These are phyloP conservation scores for Hirtodrosophila histrioides DNA, from an alignment of 2,888 invertebrate species.

Conservation along the genomic window DNA sequence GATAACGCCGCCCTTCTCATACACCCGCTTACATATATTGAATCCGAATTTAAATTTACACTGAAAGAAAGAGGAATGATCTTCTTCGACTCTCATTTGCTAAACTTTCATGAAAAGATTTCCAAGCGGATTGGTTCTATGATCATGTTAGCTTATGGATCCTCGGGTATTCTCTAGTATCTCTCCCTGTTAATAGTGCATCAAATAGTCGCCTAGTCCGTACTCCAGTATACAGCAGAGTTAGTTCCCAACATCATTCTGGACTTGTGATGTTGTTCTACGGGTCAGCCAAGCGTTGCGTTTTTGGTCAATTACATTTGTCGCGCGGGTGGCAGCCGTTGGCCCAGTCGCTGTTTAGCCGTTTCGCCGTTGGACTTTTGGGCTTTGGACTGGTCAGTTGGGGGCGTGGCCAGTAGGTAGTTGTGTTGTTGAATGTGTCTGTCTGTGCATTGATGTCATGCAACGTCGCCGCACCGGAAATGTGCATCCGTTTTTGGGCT, in stretches of 20 bases:
- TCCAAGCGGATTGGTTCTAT: no score
- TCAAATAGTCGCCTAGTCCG: conserved; percentile 6
- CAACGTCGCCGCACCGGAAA: conserved; percentile 63
- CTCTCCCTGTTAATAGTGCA: conserved; percentile 2
- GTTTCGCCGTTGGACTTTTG: conserved; percentile 31
- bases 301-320: conserved; percentile 78
- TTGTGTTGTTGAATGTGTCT: conserved; percentile 4
- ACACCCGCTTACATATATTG: no score
- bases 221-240: not conserved
- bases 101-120: no score
- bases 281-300: conserved; percentile 68
- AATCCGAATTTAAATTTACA: no score
- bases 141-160: no score
- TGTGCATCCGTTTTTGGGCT: conserved; percentile 65
- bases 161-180: no score
- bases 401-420: conserved; percentile 38
- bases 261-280: conserved; percentile 48
- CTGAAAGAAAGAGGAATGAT: no score
- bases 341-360: conserved; percentile 31
- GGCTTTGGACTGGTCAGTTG: conserved; percentile 50
- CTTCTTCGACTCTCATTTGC: no score
- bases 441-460: conserved; percentile 66
- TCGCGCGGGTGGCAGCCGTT: conserved; percentile 72
- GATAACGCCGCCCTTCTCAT: no score
- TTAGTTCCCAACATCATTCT: conserved; percentile 34